phyloP scores from a whole-genome alignment of 2,797 vertebrate genomes.

The Cynodonichthys magdalenae region DNA sequence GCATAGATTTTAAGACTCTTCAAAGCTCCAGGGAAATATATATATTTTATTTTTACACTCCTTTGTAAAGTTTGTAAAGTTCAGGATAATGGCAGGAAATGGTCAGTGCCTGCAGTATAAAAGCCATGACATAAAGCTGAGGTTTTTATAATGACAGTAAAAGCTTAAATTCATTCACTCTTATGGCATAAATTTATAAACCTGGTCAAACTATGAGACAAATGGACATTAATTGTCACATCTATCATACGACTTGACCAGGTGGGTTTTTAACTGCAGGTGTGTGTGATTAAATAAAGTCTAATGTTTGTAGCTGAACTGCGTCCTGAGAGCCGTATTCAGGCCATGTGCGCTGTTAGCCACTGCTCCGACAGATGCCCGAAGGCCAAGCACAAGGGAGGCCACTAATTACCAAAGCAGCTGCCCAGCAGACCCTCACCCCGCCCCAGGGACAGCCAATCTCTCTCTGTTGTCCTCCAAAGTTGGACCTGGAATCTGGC shows the following conservation, averaged over 20 bases:
- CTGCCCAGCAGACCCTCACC: slow-evolving; percentile 82
- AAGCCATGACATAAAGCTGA: slow-evolving; percentile 20
- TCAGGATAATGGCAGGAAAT: slow-evolving; percentile 44
- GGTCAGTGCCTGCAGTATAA: slow-evolving; percentile 3
- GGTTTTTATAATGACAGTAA: slow-evolving; percentile 9
- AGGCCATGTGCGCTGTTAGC: slow-evolving; percentile 73
- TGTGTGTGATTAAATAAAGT: slow-evolving; percentile 77
- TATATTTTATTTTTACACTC: slow-evolving; percentile 4
- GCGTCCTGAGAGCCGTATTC: slow-evolving; percentile 73
- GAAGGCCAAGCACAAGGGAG: slow-evolving; percentile 75
- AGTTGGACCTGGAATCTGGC: slow-evolving; percentile 50
- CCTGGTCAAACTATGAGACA: slow-evolving; percentile 24
- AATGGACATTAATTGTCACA: slow-evolving; percentile 21
- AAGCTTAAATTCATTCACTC: slow-evolving; percentile 6
- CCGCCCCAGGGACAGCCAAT: slow-evolving; percentile 69
- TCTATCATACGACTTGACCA: slow-evolving; percentile 46
- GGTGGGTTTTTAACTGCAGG: slow-evolving; percentile 67
- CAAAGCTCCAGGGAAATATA: slow-evolving; percentile 44
- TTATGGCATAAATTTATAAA: slow-evolving; percentile 38
- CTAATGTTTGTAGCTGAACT: slow-evolving; percentile 78
- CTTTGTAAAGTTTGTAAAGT: slow-evolving; percentile 57
- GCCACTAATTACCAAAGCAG: slow-evolving; percentile 86
- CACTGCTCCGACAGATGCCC: slow-evolving; percentile 77
- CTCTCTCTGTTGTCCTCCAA: slow-evolving; percentile 65
- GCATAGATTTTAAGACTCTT: slow-evolving; percentile 51